Conservation (phyloP, 1,140 invertebrate species). For the Drosophila azteca region DNA sequence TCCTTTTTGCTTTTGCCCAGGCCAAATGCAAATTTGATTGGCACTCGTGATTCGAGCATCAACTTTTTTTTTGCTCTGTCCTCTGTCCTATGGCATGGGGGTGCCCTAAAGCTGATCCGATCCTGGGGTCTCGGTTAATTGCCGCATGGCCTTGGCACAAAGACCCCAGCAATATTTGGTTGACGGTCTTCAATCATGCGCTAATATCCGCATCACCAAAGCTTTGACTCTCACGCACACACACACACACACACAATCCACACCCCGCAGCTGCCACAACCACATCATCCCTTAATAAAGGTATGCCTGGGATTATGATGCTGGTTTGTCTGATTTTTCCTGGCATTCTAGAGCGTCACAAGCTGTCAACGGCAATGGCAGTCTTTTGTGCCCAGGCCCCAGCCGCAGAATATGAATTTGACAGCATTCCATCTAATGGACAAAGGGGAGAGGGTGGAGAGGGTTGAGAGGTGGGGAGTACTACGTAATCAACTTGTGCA, state of each 20-base stretch:
- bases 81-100: conserved; percentile 34
- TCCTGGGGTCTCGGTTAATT: conserved; percentile 47
- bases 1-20: conserved; percentile 1
- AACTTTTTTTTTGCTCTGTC: conserved; percentile 1
- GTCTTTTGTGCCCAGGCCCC: conserved; percentile 65
- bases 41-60: conserved; percentile 31
- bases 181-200: conserved; percentile 69
- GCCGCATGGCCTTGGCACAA: conserved; percentile 39
- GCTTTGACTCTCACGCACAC: conserved; percentile 41
- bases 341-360: conserved; percentile 46
- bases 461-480: not conserved
- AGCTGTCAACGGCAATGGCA: conserved; percentile 64
- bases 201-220: conserved; percentile 57
- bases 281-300: conserved; percentile 15
- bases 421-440: conserved; percentile 50
- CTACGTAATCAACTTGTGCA: conserved; percentile 69
- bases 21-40: conserved; percentile 68
- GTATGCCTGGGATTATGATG: conserved; percentile 17
- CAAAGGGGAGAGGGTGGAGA: not conserved
- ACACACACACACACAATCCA: conserved; percentile 10
- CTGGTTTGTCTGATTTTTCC: conserved; percentile 41
- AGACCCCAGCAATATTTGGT: conserved; percentile 52
- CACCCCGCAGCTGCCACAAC: conserved; percentile 16
- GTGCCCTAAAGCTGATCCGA: conserved; percentile 15
- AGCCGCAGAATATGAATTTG: conserved; percentile 77